Evolutionary conservation across 2,888 invertebrate genomes (phyloP).

Genomic region (Agrotis exclamationis): DNA sequence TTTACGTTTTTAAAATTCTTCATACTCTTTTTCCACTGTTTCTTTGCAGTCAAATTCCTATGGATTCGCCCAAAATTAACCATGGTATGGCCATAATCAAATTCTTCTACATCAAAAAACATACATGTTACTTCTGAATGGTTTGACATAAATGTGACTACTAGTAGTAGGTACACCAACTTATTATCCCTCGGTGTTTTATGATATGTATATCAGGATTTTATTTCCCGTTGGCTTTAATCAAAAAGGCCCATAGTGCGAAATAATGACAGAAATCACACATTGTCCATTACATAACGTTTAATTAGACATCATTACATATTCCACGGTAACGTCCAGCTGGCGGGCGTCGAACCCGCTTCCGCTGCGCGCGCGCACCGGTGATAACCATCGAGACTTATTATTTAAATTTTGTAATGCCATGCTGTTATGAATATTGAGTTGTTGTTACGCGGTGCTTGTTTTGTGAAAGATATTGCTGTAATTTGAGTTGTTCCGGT

Average conservation of each 20-base stretch:
- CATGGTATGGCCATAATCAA: no score
- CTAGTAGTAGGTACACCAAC: no score
- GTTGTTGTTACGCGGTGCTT: conserved; percentile 36
- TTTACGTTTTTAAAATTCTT: neutral
- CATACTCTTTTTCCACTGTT: neutral
- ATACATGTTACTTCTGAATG: no score
- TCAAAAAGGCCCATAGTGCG: neutral
- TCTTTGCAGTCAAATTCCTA: neutral
- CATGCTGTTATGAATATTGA: conserved; percentile 55
- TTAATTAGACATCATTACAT: conserved; percentile 79
- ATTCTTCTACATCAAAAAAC: no score
- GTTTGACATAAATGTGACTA: no score
- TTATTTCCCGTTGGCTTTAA: neutral
- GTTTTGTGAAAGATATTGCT: conserved; percentile 28
- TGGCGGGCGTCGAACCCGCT: conserved; percentile 85
- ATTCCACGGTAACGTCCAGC: conserved; percentile 82
- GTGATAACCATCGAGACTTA: conserved; percentile 73
- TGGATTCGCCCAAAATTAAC: neutral
- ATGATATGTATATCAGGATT: no score
- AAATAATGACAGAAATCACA: conserved; percentile 56
- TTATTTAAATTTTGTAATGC: conserved; percentile 63
- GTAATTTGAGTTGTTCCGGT: conserved; percentile 41
- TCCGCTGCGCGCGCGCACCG: conserved; percentile 73
- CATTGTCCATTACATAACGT: conserved; percentile 62
- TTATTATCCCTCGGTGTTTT: no score